Base-by-base conservation (phyloP, 1,140 invertebrate species). In the Drosophila ogumai region DNA sequence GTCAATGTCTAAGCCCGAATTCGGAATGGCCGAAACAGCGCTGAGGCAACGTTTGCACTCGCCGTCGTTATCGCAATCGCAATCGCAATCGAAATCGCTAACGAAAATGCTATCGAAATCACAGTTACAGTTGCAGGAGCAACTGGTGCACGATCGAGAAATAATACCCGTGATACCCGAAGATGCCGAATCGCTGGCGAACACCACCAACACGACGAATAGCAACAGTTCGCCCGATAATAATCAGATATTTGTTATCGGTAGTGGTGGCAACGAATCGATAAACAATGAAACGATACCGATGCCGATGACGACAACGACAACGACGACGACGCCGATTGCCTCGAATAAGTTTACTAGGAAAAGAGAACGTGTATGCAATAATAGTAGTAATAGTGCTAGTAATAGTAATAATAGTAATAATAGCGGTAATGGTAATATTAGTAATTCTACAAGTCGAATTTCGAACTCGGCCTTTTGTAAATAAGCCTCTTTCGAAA, bases 311-410 rank as follows among this genome's bases (percentile, higher is more conserved):
- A 72, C 73, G 56, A 68, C 41, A 22, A 41, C 41, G 54, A 54
- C 47, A n/a, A 32, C 49, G 41, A 34, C 75, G 66, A 71, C 74
- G 65, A 74, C 43, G 13, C 31, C 41, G 61, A 47, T 41, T 40
- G 63, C 47, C 40, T 64, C 59, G 44, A 92, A 92, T 92, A 92
- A 92, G 77, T 92, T 90, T 91, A 92, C 91, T 80, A 91, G 91
- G 50, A 92, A 92, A 65, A 81, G 91, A 82, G 87, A 92, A 91
- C 90, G 91, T 88, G 87, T 92, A 75, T 91, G 91, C 81, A 91
- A 91, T 88, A 92, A 91, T 82, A 92, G 91, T 82, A 88, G 86
- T 90, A 90, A 90, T 88, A 88, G 76, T 79, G 43, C 50, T 79
- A 86, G 47, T 63, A 47, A 60, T 86, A 87, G 64, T 75, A 63